Base-by-base conservation (phyloP, 2,113 vertebrate species). In the Loxodonta africana region DNA sequence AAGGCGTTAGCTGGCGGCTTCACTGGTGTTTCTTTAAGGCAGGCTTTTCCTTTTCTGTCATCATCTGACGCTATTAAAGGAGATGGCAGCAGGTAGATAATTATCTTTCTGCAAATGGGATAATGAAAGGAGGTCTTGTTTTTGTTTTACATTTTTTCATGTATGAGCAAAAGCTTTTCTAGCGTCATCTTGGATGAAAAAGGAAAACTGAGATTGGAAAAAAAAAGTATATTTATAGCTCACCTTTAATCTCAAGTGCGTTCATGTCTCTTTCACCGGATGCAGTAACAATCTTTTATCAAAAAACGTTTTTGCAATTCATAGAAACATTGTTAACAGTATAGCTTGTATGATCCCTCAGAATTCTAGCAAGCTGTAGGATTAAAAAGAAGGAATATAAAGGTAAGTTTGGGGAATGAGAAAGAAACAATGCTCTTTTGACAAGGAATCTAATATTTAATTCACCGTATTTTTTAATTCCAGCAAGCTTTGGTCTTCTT, bases 381-480 rank as follows among this genome's bases (percentile, higher is more conserved):
- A 28, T 80, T 90, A 67, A 82, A 90, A 94, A 83, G n/a, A 89
- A 33, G 23, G 9, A 14, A 48, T 33, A 51, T n/a, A 65, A 81
- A 85, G 60, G 17, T 37, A 73, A 11, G 6, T 77, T 60, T 94
- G 73, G 30, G 71, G 85, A 71, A 90, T 67, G 62, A 74, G 65
- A 81, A 67, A 74, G 65, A 81, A 95, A 65, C 1, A 8, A 20
- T 57, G 6, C 5, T 76, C 30, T 90, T 88, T 57, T 73, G 60
- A 83, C 7, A 95, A 94, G n/a, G 65, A 94, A 69, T 81, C 21
- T 44, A 91, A 63, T 92, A 65, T 37, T 94, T 4, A 18, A 48
- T 86, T 95, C 41, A 44, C 44, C 63, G 0, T 89, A 8, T 8
- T 92, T 97, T 94, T 93, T 7, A 78, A 89, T 96, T 93, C 69